Evolutionary conservation across 1,140 invertebrate genomes (phyloP), one percentile per base, ranked within the genome.

Genomic region (Episyrphus balteatus): DNA sequence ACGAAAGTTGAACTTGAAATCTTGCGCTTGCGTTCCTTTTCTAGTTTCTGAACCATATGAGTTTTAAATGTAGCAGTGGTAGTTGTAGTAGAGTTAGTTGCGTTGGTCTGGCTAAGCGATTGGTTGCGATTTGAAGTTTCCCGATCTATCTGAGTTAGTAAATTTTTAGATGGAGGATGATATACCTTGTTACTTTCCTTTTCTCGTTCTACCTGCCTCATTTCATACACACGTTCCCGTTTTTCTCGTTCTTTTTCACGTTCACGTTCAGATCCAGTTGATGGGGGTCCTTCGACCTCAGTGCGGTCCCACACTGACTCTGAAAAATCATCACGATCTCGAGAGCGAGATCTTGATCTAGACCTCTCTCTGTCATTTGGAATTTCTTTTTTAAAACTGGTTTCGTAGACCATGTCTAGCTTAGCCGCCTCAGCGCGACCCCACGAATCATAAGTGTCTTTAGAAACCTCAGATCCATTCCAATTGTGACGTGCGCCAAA

Each of bases 1-100:
- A 78, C 75, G 12, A 84, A 86, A 42, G 81, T 81, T n/a, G 82
- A 84, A 33, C 81, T 81, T 53, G 83, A 77, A 55, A 83, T 76
- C 53, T 86, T 84, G 0, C 79, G 71, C 56, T 86, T 83, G 8
- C 76, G 70, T 67, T 84, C 71, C 68, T 82, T 56, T 74, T 82
- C 69, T 58, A 71, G 59, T 70, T 75, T 59, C 71, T 78, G 59
- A 63, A 68, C 71, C 76, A 78, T 78, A 52, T 82, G 79, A 2
- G 78, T 81, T 52, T 78, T 76, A 55, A 81, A 82, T 2, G 80
- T 82, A 0, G 79, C 73, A 57, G 46, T 26, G n/a, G 34, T 45
- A 15, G 42, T 44, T 15, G 41, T 31, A 11, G 26, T 44, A 8
- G 51, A 47, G 11, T n/a, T 43, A 5, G 34, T 36, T 3, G 34